A percentile compares a stretch with the other conserved stretches of the same genome.
Conservation (phyloP, 2,797 vertebrate genomes). For the Miichthys miiuy region DNA sequence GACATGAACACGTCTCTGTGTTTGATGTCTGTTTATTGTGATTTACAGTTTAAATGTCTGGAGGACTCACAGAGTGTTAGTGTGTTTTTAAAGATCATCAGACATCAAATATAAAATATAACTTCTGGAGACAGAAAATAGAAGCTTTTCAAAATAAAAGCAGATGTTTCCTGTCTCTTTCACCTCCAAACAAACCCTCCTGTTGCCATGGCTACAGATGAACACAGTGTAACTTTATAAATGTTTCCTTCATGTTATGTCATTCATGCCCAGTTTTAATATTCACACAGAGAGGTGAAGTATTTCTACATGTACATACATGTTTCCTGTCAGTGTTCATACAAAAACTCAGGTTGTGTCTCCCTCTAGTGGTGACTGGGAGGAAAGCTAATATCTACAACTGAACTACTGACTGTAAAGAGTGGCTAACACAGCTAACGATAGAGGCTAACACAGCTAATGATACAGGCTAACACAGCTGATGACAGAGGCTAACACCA, state of each 20-base stretch:
- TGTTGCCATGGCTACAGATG: slow-evolving; percentile 64
- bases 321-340: neutral
- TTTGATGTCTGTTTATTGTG: no score
- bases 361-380: slow-evolving; percentile 64
- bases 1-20: no score
- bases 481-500: no score
- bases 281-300: neutral
- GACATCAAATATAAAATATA: no score
- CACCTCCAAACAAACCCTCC: slow-evolving; percentile 57
- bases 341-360: slow-evolving; percentile 36
- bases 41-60: no score
- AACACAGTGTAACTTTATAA: no score
- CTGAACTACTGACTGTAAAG: no score
- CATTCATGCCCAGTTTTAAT: neutral
- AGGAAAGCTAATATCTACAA: neutral
- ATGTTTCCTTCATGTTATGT: neutral
- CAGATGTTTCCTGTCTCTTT: slow-evolving; percentile 36
- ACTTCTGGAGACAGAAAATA: neutral
- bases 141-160: slow-evolving; percentile 37
- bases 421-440: no score
- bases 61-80: no score
- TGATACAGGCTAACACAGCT: no score
- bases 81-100: no score
- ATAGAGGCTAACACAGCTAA: no score
- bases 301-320: neutral